Evolutionary conservation across 2,888 invertebrate species (phyloP).

Genomic region (Hoplodrina blanda): DNA sequence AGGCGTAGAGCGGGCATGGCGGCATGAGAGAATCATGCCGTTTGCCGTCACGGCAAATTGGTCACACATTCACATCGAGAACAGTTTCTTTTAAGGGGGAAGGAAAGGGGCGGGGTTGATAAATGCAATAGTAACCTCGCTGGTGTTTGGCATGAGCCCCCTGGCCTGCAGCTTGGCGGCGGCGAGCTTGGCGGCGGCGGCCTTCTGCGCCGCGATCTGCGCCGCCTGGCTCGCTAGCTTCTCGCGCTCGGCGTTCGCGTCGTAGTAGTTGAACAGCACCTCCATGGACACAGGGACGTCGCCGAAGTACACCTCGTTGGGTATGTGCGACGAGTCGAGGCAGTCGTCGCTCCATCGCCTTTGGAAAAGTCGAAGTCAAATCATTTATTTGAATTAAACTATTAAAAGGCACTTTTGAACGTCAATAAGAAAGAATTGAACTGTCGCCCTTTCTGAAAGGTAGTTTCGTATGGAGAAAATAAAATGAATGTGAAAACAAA

Average conservation of each 20-base stretch:
- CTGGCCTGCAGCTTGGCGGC: constrained; percentile 79
- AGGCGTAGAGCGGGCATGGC: no score
- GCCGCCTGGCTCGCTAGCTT: constrained; percentile 84
- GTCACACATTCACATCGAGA: no score
- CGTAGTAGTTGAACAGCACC: constrained; percentile 88
- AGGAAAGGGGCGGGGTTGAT: no score
- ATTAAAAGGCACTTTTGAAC: no score
- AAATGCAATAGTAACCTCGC: constrained; percentile 64
- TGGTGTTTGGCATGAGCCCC: constrained; percentile 66
- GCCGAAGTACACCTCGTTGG: constrained; percentile 90
- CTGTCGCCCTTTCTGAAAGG: no score
- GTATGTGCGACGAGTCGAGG: constrained; percentile 88
- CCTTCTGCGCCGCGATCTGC: constrained; percentile 87
- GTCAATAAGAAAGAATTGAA: no score
- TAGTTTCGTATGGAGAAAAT: no score
- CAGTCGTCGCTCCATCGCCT: constrained; percentile 90
- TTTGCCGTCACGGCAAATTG: no score
- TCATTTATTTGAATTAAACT: no score
- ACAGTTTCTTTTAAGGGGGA: no score
- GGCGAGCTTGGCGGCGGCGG: constrained; percentile 84
- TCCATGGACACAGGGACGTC: constrained; percentile 87
- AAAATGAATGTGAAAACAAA: no score
- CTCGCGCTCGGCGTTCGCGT: constrained; percentile 88
- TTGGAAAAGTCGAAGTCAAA: neutral
- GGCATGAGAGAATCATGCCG: no score